A percentile compares a stretch with the other conserved stretches of the same genome.
Evolutionary conservation across 2,888 invertebrate species (phyloP).

Genomic region (Nesidiocoris tenuis): DNA sequence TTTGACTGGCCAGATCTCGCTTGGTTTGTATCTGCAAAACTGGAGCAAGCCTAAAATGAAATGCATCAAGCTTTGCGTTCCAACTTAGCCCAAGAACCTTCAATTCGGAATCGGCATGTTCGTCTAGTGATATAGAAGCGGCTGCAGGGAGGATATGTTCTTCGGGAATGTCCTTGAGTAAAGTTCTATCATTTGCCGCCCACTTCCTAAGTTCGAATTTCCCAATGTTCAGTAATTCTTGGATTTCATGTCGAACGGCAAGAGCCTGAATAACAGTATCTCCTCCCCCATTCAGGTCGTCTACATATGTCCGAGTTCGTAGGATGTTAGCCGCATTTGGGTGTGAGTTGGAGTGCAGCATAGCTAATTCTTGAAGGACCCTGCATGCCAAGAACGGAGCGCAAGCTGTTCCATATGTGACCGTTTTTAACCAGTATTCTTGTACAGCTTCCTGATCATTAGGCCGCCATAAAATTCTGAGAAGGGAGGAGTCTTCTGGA

Average conservation of each 20-base stretch:
- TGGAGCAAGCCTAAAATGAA: background rate
- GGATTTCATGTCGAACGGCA: background rate
- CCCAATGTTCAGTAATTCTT: background rate
- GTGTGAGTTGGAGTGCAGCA: too few species aligned
- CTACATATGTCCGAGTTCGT: background rate
- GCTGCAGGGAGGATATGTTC: background rate
- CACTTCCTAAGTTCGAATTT: constrained; percentile 2
- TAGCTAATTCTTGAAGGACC: background rate
- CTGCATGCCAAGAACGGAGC: constrained; percentile 4
- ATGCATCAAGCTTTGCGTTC: background rate
- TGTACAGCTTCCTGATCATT: background rate
- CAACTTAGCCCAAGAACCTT: constrained; percentile 8
- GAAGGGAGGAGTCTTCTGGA: background rate
- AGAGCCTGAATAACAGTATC: background rate
- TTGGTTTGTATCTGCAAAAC: background rate
- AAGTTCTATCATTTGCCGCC: background rate
- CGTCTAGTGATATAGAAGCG: background rate
- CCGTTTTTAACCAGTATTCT: background rate
- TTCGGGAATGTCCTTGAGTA: background rate
- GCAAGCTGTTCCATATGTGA: background rate
- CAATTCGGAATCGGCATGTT: background rate
- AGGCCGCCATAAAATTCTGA: constrained; percentile 8
- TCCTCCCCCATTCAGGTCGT: constrained; percentile 3
- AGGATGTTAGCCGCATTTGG: background rate
- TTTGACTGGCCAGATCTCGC: background rate